Conservation (phyloP, 2,113 vertebrate genomes). For the Pholis gunnellus region DNA sequence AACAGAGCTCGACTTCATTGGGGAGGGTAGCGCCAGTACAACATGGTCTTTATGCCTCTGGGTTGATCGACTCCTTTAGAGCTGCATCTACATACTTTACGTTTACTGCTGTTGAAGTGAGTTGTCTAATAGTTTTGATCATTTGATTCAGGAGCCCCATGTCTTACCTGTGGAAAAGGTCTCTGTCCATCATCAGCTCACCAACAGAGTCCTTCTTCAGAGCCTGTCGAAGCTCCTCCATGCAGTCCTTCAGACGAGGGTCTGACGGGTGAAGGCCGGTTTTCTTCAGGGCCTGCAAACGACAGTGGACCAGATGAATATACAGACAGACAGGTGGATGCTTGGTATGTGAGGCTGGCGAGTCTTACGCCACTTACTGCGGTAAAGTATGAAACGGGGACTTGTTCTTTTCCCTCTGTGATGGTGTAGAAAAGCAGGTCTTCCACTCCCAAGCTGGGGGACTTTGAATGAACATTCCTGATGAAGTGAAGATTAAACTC, state of each 20-base stretch:
- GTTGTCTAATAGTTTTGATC: background rate
- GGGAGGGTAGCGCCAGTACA: background rate
- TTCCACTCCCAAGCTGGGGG: slow-evolving; percentile 84
- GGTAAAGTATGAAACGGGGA: slow-evolving; percentile 87
- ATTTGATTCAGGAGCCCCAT: background rate
- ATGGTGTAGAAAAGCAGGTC: slow-evolving; percentile 91
- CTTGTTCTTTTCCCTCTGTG: slow-evolving; percentile 86
- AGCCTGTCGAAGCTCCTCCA: slow-evolving; percentile 81
- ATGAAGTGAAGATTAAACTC: slow-evolving; percentile 22
- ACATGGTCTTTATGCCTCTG: background rate
- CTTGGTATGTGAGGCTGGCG: background rate
- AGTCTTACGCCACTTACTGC: slow-evolving; percentile 78
- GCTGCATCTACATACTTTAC: background rate
- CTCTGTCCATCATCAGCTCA: slow-evolving; percentile 87
- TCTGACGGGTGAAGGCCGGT: slow-evolving; percentile 88
- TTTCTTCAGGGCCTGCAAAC: slow-evolving; percentile 84
- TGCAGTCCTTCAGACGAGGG: slow-evolving; percentile 87
- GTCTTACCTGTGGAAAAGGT: slow-evolving; percentile 88
- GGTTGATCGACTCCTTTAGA: background rate
- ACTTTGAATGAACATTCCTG: slow-evolving; percentile 72
- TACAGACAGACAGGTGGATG: background rate
- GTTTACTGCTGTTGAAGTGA: background rate
- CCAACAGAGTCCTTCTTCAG: slow-evolving; percentile 81
- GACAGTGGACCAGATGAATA: background rate
- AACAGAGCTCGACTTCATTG: background rate